phyloP scores from a whole-genome alignment of 1,140 invertebrate genomes.

The Drosophila suzukii region DNA sequence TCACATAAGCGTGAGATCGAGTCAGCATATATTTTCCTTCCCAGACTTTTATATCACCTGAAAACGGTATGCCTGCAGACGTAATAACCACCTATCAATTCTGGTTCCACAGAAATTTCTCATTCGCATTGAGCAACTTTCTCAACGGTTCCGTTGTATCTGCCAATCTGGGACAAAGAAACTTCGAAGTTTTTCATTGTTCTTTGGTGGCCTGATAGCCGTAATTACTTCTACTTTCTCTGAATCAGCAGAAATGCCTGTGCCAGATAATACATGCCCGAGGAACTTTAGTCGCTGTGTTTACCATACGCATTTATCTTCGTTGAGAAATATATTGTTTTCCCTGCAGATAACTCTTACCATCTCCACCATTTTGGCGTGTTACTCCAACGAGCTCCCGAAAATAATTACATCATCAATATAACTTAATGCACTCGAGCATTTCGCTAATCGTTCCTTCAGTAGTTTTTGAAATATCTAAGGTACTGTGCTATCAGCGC shows the following conservation, averaged over 20 bases:
- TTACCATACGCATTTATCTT: constrained; percentile 6
- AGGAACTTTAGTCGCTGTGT: constrained; percentile 9
- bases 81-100: too few species aligned
- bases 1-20: too few species aligned
- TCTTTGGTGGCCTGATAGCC: constrained; percentile 1
- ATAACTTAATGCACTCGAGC: constrained; percentile 12
- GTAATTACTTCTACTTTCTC: constrained; percentile 3
- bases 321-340: not conserved
- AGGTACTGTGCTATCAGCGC: constrained; percentile 17
- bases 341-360: not conserved
- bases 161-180: not conserved
- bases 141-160: constrained; percentile 1
- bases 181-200: not conserved
- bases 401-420: constrained; percentile 20
- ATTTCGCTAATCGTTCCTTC: constrained; percentile 3
- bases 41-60: too few species aligned
- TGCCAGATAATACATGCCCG: constrained; percentile 5
- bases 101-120: too few species aligned
- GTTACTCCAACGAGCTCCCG: constrained; percentile 6
- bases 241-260: constrained; percentile 6
- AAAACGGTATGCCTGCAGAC: too few species aligned
- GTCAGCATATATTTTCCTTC: too few species aligned
- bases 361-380: constrained; percentile 4
- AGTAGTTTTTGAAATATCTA: constrained; percentile 22
- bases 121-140: too few species aligned